phyloP scores from a whole-genome alignment of 2,113 vertebrate species.

The Anguilla japonica region DNA sequence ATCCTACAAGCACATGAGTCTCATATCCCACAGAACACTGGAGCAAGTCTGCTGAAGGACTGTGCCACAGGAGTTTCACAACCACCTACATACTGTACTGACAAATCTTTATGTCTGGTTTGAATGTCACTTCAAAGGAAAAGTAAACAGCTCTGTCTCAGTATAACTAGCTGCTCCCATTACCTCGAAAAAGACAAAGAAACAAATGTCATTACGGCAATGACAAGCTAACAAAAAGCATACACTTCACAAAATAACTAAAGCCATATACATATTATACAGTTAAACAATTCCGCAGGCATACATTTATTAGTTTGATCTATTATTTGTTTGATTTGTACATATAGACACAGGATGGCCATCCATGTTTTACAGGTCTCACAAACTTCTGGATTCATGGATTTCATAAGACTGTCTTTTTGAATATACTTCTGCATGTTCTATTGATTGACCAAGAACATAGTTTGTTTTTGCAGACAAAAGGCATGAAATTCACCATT shows the following conservation, averaged over 20 bases:
- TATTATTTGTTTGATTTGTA: too few species aligned
- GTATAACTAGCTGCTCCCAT: constrained; percentile 5
- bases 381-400: too few species aligned
- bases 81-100: constrained; percentile 30
- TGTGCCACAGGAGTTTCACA: constrained; percentile 25
- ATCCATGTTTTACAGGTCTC: too few species aligned
- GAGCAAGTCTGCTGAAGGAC: background rate
- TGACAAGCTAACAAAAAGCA: background rate
- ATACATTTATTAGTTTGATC: too few species aligned
- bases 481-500: too few species aligned
- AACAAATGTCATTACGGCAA: constrained; percentile 18
- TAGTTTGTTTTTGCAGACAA: too few species aligned
- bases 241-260: constrained; percentile 7
- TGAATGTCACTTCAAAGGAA: constrained; percentile 35
- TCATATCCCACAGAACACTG: background rate
- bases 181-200: background rate
- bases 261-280: background rate
- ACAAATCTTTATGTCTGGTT: constrained; percentile 27
- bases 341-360: too few species aligned
- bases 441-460: too few species aligned
- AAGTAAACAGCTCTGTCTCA: background rate
- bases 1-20: background rate
- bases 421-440: too few species aligned
- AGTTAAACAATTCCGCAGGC: too few species aligned
- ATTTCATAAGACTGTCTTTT: too few species aligned